A percentile compares a stretch with the other conserved stretches of the same genome.
These are phyloP conservation scores for Calephelis virginiensis DNA, from an alignment of 1,140 invertebrate genomes.

Conservation along the genomic window DNA sequence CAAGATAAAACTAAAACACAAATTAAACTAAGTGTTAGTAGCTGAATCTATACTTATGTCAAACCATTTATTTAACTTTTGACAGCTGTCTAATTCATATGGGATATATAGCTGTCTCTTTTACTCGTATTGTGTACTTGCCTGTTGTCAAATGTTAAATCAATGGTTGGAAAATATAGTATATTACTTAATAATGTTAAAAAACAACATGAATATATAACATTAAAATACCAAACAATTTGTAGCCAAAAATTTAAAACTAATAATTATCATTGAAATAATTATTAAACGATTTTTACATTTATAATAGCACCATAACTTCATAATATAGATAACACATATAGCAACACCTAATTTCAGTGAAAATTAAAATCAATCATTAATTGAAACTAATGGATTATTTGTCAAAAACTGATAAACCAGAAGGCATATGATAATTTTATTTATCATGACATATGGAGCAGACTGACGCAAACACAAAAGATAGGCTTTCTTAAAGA, in stretches of 20 bases:
- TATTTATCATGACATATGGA: slow-evolving; percentile 5
- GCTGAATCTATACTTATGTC: too few species aligned
- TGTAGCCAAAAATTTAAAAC: not conserved
- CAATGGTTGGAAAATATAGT: too few species aligned
- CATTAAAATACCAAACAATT: not conserved
- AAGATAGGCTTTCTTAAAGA: not conserved
- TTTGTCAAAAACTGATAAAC: not conserved
- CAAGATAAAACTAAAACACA: slow-evolving; percentile 11
- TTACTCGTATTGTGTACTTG: too few species aligned
- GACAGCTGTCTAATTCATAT: too few species aligned
- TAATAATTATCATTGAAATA: not conserved
- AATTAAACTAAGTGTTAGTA: slow-evolving; percentile 9
- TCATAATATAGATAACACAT: not conserved
- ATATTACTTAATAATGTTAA: not conserved
- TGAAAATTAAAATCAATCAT: not conserved
- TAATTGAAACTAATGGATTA: not conserved
- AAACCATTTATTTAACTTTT: too few species aligned
- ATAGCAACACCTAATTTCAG: not conserved
- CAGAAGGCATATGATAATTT: not conserved
- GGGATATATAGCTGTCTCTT: too few species aligned
- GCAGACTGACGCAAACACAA: not conserved
- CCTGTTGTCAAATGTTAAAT: too few species aligned
- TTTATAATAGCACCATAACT: slow-evolving; percentile 8
- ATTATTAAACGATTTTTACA: not conserved
- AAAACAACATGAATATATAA: not conserved